phyloP scores from a whole-genome alignment of 2,113 vertebrate species.

The Hydrolagus affinis region DNA sequence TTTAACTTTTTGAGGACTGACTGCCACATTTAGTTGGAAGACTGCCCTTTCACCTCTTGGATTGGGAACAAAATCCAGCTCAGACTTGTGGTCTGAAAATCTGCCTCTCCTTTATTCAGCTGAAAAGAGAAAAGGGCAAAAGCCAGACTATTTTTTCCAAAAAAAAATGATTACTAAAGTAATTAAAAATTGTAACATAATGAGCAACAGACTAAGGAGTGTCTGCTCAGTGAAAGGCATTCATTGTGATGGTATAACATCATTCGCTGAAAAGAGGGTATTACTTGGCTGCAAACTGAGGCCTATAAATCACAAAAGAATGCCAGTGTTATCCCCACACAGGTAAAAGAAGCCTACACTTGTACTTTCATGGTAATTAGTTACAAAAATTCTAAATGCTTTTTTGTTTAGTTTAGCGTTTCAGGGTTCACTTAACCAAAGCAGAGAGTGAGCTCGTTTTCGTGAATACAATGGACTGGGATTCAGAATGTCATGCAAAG shows the following conservation, averaged over 20 bases:
- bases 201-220: neutral
- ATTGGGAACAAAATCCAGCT: neutral
- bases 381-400: neutral
- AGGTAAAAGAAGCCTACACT: neutral
- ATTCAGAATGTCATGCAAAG: neutral
- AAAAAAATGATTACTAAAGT: neutral
- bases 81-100: neutral
- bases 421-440: neutral
- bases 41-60: too few relatives aligned
- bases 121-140: neutral
- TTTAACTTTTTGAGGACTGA: too few relatives aligned
- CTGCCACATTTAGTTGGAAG: too few relatives aligned
- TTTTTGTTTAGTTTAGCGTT: conserved; percentile 16
- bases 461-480: neutral
- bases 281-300: neutral
- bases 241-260: neutral
- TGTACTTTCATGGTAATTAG: neutral
- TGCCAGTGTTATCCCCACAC: neutral
- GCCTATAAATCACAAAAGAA: neutral
- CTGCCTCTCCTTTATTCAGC: neutral
- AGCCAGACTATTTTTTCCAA: neutral
- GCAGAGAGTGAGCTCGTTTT: neutral
- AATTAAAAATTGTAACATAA: neutral
- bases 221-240: too few relatives aligned
- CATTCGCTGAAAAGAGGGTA: neutral